Base-by-base conservation (phyloP, 1,140 invertebrate genomes). In the Drosophila athabasca region DNA sequence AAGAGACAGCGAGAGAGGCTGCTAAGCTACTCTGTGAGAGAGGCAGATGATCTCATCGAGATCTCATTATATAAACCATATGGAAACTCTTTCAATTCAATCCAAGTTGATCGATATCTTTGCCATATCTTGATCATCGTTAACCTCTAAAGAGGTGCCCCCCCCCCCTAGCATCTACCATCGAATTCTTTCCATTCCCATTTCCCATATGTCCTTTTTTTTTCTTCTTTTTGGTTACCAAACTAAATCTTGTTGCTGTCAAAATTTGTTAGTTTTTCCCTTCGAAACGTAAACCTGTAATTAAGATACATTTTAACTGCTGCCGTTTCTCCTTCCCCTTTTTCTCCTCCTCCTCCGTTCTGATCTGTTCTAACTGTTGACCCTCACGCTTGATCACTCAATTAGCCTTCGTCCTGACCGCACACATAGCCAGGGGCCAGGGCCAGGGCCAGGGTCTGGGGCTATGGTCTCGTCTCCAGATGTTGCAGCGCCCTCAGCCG, bases 381-480 rank as follows among this genome's bases (percentile, higher is more conserved):
- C 62, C 73, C 73, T 74, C 71, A 74, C 71, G 71, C 71, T 74
- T 75, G 71, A 74, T 76, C 62, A 76, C 72, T 76, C 73, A 76
- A 76, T 76, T 76, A 76, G 55, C 64, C 29, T 5, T 26, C 3
- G 35, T 29, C 59, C 72, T 68, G 72, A 68, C 73, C 70, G 58
- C 68, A 73, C 70, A 74, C 61, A 39, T 13, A 35, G 31, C 31
- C 31, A 35, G 71, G 70, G 57, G 60, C 4, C 57, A 19, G 17
- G 17, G 60, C 4, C 57, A 19, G 17, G 17, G 17, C 1, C 17
- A 1, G 17, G 39, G 44, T 13, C 53, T 43, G 49, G 39, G 49
- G 49, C 41, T 29, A 29, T 7, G 8, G 31, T 31, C 31, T 31
- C 49, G 41, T 43, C 55, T 68, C 62, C 72, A 76, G 72, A 76